Evolutionary conservation across 92 coral and sea anemone genomes (phyloP).

Genomic region (Siderastrea siderea): DNA sequence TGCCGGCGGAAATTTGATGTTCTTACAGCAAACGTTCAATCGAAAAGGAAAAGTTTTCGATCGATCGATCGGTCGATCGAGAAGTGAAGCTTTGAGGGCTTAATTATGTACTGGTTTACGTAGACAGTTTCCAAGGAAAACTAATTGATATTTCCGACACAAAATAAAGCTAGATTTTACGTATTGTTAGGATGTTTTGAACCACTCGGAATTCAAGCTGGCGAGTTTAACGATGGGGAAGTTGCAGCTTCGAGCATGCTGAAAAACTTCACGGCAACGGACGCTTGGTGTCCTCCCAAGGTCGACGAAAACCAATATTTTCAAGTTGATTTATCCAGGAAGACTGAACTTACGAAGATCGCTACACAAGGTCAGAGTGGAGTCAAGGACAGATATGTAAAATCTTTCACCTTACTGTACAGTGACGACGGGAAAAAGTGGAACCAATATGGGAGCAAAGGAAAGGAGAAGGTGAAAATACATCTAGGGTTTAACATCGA

Average conservation of each 20-base stretch:
- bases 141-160: too few relatives aligned
- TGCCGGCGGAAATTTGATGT: too few relatives aligned
- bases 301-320: constrained; percentile 92
- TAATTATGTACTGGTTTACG: too few relatives aligned
- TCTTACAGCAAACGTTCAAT: too few relatives aligned
- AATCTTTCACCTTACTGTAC: constrained; percentile 81
- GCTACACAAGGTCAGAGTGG: constrained; percentile 94
- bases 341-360: constrained; percentile 90
- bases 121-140: too few relatives aligned
- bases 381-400: constrained; percentile 80
- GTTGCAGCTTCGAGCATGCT: constrained; percentile 89
- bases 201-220: constrained; percentile 96
- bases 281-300: constrained; percentile 97
- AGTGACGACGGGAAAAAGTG: constrained; percentile 93
- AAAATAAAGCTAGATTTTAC: too few relatives aligned
- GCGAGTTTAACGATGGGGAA: constrained; percentile 93
- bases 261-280: constrained; percentile 90
- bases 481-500: too few relatives aligned
- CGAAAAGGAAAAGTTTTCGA: too few relatives aligned
- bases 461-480: constrained; percentile 75
- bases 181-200: constrained; percentile 83
- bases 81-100: too few relatives aligned
- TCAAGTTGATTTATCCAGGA: constrained; percentile 93
- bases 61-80: too few relatives aligned
- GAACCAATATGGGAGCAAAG: constrained; percentile 78